Evolutionary conservation across 2,113 vertebrate genomes (phyloP).

Genomic region (Centropus bengalensis): DNA sequence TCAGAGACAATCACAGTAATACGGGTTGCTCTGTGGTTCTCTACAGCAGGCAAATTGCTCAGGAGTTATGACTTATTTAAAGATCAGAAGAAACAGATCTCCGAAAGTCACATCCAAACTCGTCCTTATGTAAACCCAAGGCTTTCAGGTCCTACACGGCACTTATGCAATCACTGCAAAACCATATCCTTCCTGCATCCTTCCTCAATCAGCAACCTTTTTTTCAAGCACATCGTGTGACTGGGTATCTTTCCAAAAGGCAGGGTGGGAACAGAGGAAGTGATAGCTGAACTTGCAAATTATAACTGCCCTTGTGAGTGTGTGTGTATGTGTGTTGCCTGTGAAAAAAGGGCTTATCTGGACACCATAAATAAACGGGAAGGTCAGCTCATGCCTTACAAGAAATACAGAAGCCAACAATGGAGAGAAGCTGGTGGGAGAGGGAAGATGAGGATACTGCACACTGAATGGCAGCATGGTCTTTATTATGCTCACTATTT

Average conservation of each 20-base stretch:
- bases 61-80: not conserved
- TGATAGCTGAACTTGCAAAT: conserved; percentile 42
- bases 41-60: not conserved
- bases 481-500: conserved; percentile 22
- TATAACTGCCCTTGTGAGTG: conserved; percentile 21
- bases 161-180: conserved; percentile 44
- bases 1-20: not conserved
- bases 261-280: conserved; percentile 65
- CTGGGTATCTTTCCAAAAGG: conserved; percentile 50
- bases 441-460: conserved; percentile 16
- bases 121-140: not conserved
- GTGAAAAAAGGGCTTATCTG: conserved; percentile 53
- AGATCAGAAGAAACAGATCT: not conserved
- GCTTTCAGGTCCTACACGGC: not conserved
- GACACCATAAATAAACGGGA: not conserved
- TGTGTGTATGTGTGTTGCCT: not conserved
- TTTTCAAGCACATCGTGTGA: not conserved
- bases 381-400: not conserved
- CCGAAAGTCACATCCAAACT: conserved; percentile 23
- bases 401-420: conserved; percentile 24
- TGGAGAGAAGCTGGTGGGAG: not conserved
- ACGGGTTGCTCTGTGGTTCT: not conserved
- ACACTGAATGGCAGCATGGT: not conserved
- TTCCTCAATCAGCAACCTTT: conserved; percentile 62
- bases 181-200: conserved; percentile 62